Evolutionary conservation across 2,888 invertebrate species (phyloP), one percentile per base, ranked within the genome.

Genomic region (Lasioglossum morio): DNA sequence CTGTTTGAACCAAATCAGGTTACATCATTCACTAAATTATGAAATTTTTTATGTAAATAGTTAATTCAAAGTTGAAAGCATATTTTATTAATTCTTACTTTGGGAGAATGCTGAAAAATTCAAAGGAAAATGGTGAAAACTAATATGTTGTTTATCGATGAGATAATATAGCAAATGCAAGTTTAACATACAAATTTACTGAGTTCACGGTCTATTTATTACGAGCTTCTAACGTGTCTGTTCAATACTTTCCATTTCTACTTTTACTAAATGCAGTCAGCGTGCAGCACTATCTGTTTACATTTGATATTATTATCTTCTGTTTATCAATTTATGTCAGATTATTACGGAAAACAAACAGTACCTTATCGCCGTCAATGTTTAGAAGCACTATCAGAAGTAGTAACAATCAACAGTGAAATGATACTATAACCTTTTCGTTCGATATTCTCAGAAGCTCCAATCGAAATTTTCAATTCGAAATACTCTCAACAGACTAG

Each of bases 271-370:
- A 23, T 37, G 4, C 10, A 37, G 37, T 23, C 0, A 23, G 16
- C 63, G 69, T 69, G 23, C 66, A 34, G 19, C 19, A 66, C 23
- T 69, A 69, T 69, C 69, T 37, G 34, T 37, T 37, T 69, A 37
- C 69, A 4, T 7, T 23, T 34, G 37, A 69, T 37, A 37, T 69
- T 69, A 69, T 19, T 69, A 69, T 69, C 69, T 34, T 34, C 23
- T 37, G 69, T 69, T 69, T 69, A 69, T 69, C 69, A 69, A 69
- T 69, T 37, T 69, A 69, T 69, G 69, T 69, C 69, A 69, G 37
- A 69, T 69, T 69, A 37, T 69, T 69, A 37, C 69, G 37, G 34
- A 37, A 37, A 8, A 37, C 69, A 69, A 37, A 37, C 23, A 69
- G 2, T 1, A 10, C 23, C 37, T 69, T 69, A 69, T 69, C 69